A percentile compares a stretch with the other conserved stretches of the same genome.
These are phyloP conservation scores for Drosophila triauraria DNA, from an alignment of 1,140 invertebrate genomes.

Conservation along the genomic window DNA sequence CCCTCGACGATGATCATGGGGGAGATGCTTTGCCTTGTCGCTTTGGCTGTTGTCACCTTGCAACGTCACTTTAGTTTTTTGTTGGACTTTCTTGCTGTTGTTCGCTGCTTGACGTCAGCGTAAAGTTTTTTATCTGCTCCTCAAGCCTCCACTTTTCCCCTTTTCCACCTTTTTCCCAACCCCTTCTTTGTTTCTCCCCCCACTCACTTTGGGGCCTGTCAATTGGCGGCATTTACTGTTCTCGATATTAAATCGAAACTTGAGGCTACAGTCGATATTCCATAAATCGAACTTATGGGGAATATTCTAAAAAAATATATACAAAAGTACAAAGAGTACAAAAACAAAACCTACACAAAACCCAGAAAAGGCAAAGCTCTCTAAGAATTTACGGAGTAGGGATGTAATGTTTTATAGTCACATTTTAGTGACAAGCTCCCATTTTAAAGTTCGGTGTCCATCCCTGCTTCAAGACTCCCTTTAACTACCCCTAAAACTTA, in stretches of 20 bases:
- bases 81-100: conserved; percentile 45
- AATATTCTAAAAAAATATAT: too few species aligned
- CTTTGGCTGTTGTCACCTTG: conserved; percentile 55
- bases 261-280: conserved; percentile 19
- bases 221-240: conserved; percentile 75
- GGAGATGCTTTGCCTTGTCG: conserved; percentile 24
- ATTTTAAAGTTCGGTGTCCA: neutral
- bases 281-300: neutral
- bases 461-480: neutral
- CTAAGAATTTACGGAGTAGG: too few species aligned
- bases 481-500: neutral
- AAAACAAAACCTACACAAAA: too few species aligned
- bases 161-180: conserved; percentile 5
- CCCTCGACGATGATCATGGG: conserved; percentile 20
- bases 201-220: conserved; percentile 42
- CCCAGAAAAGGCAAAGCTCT: too few species aligned
- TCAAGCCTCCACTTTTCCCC: conserved; percentile 12
- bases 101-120: conserved; percentile 50
- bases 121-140: conserved; percentile 57
- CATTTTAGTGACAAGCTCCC: neutral
- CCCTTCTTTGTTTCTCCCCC: neutral
- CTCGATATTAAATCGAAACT: conserved; percentile 24
- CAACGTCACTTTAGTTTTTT: conserved; percentile 65
- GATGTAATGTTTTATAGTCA: neutral
- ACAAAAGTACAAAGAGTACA: neutral